Base-by-base conservation (phyloP, 2,797 vertebrate genomes). In the Scleropages formosus region DNA sequence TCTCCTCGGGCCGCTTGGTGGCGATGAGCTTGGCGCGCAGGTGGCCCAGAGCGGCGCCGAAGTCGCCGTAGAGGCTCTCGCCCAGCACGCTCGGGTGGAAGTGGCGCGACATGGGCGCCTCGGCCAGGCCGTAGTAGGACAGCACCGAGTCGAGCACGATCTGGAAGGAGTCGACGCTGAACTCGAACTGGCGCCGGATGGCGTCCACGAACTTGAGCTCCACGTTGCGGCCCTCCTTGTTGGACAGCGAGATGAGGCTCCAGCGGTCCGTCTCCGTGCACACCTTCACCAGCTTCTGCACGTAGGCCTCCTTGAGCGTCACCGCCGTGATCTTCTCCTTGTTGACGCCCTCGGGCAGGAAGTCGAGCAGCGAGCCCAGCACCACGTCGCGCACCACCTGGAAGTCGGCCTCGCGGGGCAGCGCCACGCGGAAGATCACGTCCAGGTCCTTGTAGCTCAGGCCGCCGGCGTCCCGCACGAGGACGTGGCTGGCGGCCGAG, bases 131-230 rank as follows among this genome's bases (percentile, higher is more conserved):
- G 0, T 99, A 98, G 86, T 92, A 95, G 15, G 94, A 82, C 0
- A 99, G 94, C 87, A 98, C 77, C 0, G 97, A 95, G 79, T 99
- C 96, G 86, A 99, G 88, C 73, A 97, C 89, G 22, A 99, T 99
- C 89, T 99, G 97, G 88, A 99, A 99, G 0, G 97, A 99, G 88
- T 99, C 97, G 82, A 99, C 96, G 0, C 96, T 98, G 84, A 99
- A 99, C 88, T 99, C 97, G 31, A 99, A 99, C 91, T 99, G 96
- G 0, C 97, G 93, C 15, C 95, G 92, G 84, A 98, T 96, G 0
- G 93, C 91, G 88, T 98, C 95, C 10, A 98, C 97, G 16, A 99
- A 99, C 84, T 99, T 99, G 4, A 99, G 92, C 88, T 99, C 97
- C 82, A 99, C 95, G 0, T 99, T 99, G 86, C 94, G 93, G 0